phyloP scores from a whole-genome alignment of 2,888 invertebrate genomes.

The Polia nebulosa region DNA sequence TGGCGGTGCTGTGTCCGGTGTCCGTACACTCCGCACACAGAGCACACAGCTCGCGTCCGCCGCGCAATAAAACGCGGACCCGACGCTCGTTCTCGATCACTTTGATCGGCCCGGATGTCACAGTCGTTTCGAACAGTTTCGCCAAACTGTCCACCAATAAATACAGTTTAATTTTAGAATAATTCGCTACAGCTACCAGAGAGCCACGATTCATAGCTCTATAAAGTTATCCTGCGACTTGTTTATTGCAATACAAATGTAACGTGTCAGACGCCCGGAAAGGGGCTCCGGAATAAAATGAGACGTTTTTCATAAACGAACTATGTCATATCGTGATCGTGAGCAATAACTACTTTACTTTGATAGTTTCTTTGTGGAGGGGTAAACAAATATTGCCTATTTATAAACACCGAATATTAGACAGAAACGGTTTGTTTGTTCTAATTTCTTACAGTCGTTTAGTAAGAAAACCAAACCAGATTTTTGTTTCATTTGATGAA shows the following conservation, averaged over 20 bases:
- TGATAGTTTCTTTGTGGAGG: conserved; percentile 57
- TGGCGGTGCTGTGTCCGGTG: conserved; percentile 8
- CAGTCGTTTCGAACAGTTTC: conserved; percentile 80
- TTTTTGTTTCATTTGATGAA: conserved; percentile 1
- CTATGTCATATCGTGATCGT: conserved; percentile 60
- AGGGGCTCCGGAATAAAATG: conserved; percentile 66
- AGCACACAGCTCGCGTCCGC: conserved; percentile 29
- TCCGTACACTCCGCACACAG: not conserved
- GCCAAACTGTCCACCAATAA: conserved; percentile 79
- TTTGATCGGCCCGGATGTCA: conserved; percentile 88
- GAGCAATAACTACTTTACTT: conserved; percentile 56
- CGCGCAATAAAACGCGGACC: conserved; percentile 78
- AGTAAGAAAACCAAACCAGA: not conserved
- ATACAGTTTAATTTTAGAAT: conserved; percentile 85
- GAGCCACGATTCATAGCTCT: conserved; percentile 76
- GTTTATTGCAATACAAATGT: conserved; percentile 77
- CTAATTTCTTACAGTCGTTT: not conserved
- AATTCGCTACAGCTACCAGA: conserved; percentile 79
- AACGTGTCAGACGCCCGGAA: conserved; percentile 68
- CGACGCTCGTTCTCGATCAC: conserved; percentile 82
- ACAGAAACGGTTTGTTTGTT: conserved; percentile 13
- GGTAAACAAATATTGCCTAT: conserved; percentile 51
- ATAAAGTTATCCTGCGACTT: conserved; percentile 77
- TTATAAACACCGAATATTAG: conserved; percentile 44
- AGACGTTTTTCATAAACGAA: conserved; percentile 61